A percentile compares a stretch with the other conserved stretches of the same genome.
Conservation (phyloP, 1,140 invertebrate genomes). For the Bombus picipes region DNA sequence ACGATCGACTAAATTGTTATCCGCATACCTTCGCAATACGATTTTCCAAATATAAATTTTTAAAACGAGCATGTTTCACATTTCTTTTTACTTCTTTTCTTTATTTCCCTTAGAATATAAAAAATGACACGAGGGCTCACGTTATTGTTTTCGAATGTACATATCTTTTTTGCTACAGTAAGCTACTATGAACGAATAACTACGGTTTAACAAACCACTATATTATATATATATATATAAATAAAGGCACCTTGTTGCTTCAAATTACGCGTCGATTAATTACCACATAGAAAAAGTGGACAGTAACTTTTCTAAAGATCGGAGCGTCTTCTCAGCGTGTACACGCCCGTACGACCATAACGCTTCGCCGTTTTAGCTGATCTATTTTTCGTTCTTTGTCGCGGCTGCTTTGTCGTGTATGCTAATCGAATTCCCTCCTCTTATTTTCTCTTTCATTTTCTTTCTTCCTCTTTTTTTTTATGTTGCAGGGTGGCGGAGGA, state of each 20-base stretch:
- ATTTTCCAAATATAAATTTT: not conserved
- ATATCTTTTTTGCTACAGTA: too few relatives aligned
- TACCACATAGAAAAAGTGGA: not conserved
- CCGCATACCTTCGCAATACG: not conserved
- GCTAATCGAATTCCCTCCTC: slow-evolving; percentile 71
- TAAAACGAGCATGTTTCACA: too few relatives aligned
- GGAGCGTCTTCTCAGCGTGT: not conserved
- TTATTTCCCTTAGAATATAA: too few relatives aligned
- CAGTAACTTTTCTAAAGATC: too few relatives aligned
- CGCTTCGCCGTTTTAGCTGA: not conserved
- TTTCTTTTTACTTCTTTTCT: too few relatives aligned
- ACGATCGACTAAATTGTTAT: not conserved
- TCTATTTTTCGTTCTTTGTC: slow-evolving; percentile 29
- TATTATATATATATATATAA: too few relatives aligned
- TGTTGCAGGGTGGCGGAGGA: slow-evolving; percentile 92
- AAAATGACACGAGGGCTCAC: too few relatives aligned
- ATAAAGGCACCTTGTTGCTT: not conserved
- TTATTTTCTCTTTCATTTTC: slow-evolving; percentile 63
- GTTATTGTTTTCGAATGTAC: too few relatives aligned
- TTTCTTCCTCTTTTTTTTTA: not conserved
- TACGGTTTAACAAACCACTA: too few relatives aligned
- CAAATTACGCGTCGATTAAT: not conserved
- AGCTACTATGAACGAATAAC: too few relatives aligned
- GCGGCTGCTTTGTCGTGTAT: slow-evolving; percentile 66
- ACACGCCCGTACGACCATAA: not conserved